These are phyloP conservation scores for Hydroisotoma schaefferi DNA, from an alignment of 2,888 invertebrate species.

Conservation along the genomic window DNA sequence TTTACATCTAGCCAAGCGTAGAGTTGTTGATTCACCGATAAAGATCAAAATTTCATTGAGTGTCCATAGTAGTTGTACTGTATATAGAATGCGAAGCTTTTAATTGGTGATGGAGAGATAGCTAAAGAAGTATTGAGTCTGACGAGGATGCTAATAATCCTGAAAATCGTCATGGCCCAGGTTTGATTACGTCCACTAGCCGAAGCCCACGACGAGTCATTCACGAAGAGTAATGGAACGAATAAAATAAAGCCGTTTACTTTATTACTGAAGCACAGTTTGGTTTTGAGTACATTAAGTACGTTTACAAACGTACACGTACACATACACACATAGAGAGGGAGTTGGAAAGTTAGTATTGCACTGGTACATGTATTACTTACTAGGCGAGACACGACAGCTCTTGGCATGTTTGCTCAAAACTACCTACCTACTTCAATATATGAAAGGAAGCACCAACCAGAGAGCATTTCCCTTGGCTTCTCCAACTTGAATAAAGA, in stretches of 20 bases:
- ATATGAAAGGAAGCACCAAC: background rate
- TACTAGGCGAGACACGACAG: background rate
- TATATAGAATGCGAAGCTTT: no score
- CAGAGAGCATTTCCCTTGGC: background rate
- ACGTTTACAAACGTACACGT: no score
- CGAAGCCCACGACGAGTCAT: background rate
- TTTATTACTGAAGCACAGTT: slow-evolving; percentile 16
- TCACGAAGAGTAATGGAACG: slow-evolving; percentile 14
- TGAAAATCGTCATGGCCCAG: no score
- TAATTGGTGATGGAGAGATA: no score
- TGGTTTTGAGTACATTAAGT: slow-evolving; percentile 6
- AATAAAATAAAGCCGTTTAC: slow-evolving; percentile 19
- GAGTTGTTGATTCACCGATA: no score
- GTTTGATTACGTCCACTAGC: background rate
- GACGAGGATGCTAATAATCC: no score
- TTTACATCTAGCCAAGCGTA: no score
- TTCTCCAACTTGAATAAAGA: slow-evolving; percentile 19
- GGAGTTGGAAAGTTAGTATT: no score
- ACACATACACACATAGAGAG: no score
- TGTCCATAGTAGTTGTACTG: no score
- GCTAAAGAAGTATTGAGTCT: background rate
- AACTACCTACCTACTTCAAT: background rate
- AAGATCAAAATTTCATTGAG: no score
- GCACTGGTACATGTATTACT: background rate
- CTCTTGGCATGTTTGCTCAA: slow-evolving; percentile 18